Evolutionary conservation across 1,140 invertebrate genomes (phyloP).

Genomic region (Agrilus planipennis): DNA sequence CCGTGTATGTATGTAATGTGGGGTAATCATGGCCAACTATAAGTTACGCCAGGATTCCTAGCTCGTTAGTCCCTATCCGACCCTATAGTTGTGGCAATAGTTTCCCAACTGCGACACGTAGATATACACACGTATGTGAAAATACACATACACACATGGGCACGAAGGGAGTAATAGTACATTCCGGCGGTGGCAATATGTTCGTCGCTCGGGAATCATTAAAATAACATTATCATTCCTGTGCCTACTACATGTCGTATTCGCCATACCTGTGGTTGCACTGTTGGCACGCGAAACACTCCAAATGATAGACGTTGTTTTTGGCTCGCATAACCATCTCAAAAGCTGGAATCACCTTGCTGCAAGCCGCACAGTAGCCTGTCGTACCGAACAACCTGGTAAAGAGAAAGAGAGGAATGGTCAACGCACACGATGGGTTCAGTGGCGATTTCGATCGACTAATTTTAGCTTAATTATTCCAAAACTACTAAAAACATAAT

Average conservation of each 20-base stretch:
- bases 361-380: conserved; percentile 83
- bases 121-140: conserved; percentile 3
- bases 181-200: background rate
- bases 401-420: conserved; percentile 14
- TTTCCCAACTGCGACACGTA: background rate
- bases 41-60: too few species aligned
- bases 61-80: too few species aligned
- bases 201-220: conserved; percentile 5
- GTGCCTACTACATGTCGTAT: conserved; percentile 5
- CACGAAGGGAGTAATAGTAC: background rate
- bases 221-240: conserved; percentile 13
- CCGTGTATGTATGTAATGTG: too few species aligned
- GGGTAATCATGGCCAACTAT: too few species aligned
- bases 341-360: conserved; percentile 89
- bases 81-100: background rate
- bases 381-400: conserved; percentile 82
- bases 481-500: too few species aligned
- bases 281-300: conserved; percentile 93
- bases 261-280: conserved; percentile 80
- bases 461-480: too few species aligned
- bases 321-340: conserved; percentile 96
- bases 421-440: conserved; percentile 1
- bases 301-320: conserved; percentile 89
- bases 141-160: background rate
- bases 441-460: too few species aligned